Evolutionary conservation across 2,797 vertebrate genomes (phyloP).

Genomic region (Tragopan temminckii): DNA sequence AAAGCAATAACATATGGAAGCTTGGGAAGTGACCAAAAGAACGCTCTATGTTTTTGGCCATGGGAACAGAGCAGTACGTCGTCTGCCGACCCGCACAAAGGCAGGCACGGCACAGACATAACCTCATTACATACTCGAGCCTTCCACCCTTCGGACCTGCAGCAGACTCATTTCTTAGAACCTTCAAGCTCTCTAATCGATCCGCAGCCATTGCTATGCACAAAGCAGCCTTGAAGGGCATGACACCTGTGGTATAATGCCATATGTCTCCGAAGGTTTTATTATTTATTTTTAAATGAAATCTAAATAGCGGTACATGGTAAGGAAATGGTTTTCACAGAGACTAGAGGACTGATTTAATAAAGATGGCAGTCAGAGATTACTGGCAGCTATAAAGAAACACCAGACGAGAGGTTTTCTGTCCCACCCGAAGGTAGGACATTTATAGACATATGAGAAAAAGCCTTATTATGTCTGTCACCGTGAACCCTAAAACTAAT

Average conservation of each 20-base stretch:
- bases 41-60: conserved; percentile 61
- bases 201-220: conserved; percentile 67
- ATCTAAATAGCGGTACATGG: conserved; percentile 37
- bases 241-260: conserved; percentile 49
- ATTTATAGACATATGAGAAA: conserved; percentile 22
- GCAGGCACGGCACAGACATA: conserved; percentile 48
- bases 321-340: conserved; percentile 61
- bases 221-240: conserved; percentile 54
- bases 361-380: conserved; percentile 63
- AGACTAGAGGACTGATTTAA: conserved; percentile 53
- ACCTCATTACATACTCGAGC: conserved; percentile 74
- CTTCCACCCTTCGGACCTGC: conserved; percentile 62
- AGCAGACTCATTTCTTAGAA: conserved; percentile 78
- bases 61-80: not conserved
- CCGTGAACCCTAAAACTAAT: conserved; percentile 15
- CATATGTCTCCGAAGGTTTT: conserved; percentile 59
- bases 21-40: conserved; percentile 63
- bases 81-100: not conserved
- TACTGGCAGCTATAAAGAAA: conserved; percentile 52
- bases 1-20: conserved; percentile 59
- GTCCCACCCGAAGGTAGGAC: not conserved
- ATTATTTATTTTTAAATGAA: conserved; percentile 71
- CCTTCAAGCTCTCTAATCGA: conserved; percentile 68
- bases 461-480: conserved; percentile 6
- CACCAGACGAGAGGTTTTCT: conserved; percentile 26